phyloP scores from a whole-genome alignment of 1,140 invertebrate genomes.

The Papilio helenus region DNA sequence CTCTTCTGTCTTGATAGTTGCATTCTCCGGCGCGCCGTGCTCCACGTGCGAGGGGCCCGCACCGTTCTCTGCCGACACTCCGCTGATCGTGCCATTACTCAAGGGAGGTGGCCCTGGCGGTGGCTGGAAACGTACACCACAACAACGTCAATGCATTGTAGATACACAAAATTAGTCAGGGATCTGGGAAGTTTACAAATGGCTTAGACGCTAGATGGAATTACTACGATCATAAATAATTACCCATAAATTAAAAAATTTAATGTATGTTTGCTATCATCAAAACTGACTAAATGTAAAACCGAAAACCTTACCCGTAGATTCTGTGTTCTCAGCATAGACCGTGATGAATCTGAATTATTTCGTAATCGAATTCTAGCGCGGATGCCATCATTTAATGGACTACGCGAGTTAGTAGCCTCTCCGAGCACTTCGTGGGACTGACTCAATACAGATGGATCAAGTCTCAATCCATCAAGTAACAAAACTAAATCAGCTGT shows the following conservation, averaged over 20 bases:
- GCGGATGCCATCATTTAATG: constrained; percentile 88
- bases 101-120: constrained; percentile 77
- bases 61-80: constrained; percentile 47
- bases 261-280: too few species aligned
- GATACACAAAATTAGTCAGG: background rate
- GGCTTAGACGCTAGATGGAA: too few species aligned
- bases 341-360: constrained; percentile 63
- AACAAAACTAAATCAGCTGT: constrained; percentile 70
- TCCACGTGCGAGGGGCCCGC: constrained; percentile 61
- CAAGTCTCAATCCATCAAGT: constrained; percentile 74
- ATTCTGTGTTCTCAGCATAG: constrained; percentile 58
- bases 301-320: constrained; percentile 63
- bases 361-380: constrained; percentile 86
- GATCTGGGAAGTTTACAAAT: too few species aligned
- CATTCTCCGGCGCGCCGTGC: constrained; percentile 2
- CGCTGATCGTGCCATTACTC: constrained; percentile 66
- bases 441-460: constrained; percentile 65
- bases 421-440: constrained; percentile 68
- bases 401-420: constrained; percentile 75
- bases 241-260: too few species aligned
- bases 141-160: background rate
- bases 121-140: constrained; percentile 49
- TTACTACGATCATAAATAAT: too few species aligned
- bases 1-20: too few species aligned
- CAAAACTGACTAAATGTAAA: background rate